Evolutionary conservation across 2,113 vertebrate species (phyloP), one percentile per base, ranked within the genome.

Genomic region (Eubucco bourcierii): DNA sequence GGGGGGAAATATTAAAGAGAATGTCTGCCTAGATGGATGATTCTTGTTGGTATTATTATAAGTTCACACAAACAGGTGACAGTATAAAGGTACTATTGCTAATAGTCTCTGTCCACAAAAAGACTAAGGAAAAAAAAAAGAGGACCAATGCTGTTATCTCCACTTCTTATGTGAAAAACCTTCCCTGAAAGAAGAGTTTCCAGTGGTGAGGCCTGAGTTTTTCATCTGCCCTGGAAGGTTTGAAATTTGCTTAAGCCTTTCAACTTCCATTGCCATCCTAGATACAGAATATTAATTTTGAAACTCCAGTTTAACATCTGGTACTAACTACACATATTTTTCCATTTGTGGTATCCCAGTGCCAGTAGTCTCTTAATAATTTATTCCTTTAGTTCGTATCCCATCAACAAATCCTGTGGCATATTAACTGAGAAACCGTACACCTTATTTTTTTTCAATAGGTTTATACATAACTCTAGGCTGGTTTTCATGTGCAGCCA

Each of bases 311-410:
- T 93, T 93, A 84, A 93, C 55, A 90, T 79, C 84, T 90, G 67
- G 67, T 79, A 14, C 55, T 63, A 90, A 76, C 28, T 50, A 80
- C 16, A 77, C 2, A 13, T 37, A 24, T 87, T 76, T 80, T 84
- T 66, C 56, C 56, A 64, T 63, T 84, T 84, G 33, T 27, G 82
- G 17, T 47, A 94, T 63, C 52, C 34, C 20, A 73, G 15, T 56
- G 52, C 37, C 74, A 87, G 34, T 74, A 82, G 56, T 39, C 60
- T 73, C 52, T 84, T 79, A 66, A 74, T 82, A 89, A 92, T 93
- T 90, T 80, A 89, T 90, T 94, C 79, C 81, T 90, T 90, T 67
- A 94, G 41, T 37, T 88, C 75, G 84, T 46, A 84, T 34, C 66
- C 46, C 31, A 92, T 64, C 67, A 89, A 77, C 67, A 92, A 86